phyloP scores from a whole-genome alignment of 2,113 vertebrate species.

The Calidris pugnax region DNA sequence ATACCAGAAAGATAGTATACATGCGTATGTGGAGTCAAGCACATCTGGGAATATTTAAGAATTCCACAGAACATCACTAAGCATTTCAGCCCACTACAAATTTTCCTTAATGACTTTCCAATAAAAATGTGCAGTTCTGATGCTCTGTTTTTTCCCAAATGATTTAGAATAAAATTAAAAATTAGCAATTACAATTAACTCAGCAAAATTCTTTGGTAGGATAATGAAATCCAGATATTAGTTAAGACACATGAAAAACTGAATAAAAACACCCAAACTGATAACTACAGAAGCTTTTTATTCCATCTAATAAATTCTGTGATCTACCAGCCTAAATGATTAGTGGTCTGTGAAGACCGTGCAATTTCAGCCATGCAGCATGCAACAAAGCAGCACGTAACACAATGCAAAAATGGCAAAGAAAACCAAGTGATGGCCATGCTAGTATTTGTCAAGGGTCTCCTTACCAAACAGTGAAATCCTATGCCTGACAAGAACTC shows the following conservation, averaged over 20 bases:
- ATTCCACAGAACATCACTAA: neutral
- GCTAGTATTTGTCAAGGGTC: constrained; percentile 75
- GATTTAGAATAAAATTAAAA: neutral
- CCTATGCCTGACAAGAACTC: constrained; percentile 99
- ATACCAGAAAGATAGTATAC: neutral
- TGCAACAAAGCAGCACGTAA: constrained; percentile 69
- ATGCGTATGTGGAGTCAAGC: constrained; percentile 35
- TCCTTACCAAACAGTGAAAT: constrained; percentile 99
- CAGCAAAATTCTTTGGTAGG: neutral
- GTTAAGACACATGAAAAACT: neutral
- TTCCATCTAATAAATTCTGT: neutral
- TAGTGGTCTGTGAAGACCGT: constrained; percentile 53
- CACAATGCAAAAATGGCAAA: constrained; percentile 71
- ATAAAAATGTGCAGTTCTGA: neutral
- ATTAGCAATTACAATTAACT: neutral
- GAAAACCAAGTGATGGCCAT: constrained; percentile 75
- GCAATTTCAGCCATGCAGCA: constrained; percentile 75
- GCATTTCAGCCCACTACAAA: neutral
- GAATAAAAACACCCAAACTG: neutral
- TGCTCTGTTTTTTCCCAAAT: neutral
- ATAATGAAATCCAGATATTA: neutral
- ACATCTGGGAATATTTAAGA: neutral
- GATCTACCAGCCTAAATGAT: constrained; percentile 14
- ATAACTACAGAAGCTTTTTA: neutral
- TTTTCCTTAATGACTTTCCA: neutral